Conservation (phyloP, 2,888 invertebrate species). For the Eumerus sabulonum region DNA sequence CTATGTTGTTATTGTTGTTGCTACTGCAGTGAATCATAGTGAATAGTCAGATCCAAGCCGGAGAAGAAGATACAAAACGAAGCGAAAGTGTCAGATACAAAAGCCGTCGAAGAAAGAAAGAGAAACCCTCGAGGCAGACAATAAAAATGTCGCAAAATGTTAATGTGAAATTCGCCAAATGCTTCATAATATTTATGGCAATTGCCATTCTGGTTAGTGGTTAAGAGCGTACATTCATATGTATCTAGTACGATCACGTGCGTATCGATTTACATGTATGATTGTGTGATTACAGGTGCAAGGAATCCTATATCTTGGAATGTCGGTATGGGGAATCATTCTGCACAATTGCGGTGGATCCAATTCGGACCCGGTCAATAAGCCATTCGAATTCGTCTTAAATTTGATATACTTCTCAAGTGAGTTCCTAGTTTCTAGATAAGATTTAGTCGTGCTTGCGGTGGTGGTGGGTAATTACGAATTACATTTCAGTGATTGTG, state of each 20-base stretch:
- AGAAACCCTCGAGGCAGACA: conserved; percentile 10
- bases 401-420: conserved; percentile 74
- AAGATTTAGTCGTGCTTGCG: no score
- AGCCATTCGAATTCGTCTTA: conserved; percentile 74
- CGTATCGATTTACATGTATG: neutral
- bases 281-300: conserved; percentile 71
- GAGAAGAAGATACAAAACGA: conserved; percentile 11
- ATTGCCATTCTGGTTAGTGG: conserved; percentile 75
- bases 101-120: conserved; percentile 17
- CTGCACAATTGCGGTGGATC: conserved; percentile 70
- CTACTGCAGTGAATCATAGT: no score
- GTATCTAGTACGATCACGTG: neutral
- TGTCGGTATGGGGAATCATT: conserved; percentile 74
- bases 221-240: conserved; percentile 5
- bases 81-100: conserved; percentile 36
- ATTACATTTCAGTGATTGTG: no score
- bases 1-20: conserved; percentile 32
- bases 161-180: conserved; percentile 75
- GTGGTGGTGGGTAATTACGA: no score
- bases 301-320: conserved; percentile 74
- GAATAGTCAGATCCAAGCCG: conserved; percentile 19
- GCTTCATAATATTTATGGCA: conserved; percentile 76
- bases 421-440: conserved; percentile 63
- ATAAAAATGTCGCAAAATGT: conserved; percentile 72
- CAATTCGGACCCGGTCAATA: conserved; percentile 67